Conservation (phyloP, 2,113 vertebrate species). For the Austrofundulus limnaeus region DNA sequence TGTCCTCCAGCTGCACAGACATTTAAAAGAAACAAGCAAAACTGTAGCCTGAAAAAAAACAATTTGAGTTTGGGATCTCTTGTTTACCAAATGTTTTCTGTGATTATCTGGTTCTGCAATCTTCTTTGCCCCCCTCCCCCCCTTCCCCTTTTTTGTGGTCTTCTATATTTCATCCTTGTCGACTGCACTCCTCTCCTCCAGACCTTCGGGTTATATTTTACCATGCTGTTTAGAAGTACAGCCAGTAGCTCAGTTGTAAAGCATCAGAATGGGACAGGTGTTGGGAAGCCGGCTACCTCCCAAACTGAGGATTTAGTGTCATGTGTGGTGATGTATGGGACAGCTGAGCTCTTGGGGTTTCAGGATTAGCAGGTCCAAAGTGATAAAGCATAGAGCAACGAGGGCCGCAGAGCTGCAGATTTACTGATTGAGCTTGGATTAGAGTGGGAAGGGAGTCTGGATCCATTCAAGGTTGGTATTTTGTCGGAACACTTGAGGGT, state of each 20-base stretch:
- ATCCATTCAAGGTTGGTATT: constrained; percentile 42
- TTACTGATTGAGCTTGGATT: constrained; percentile 36
- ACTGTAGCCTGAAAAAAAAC: constrained; percentile 16
- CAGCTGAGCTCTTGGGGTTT: constrained; percentile 46
- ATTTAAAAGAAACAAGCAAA: constrained; percentile 20
- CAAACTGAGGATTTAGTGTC: constrained; percentile 47
- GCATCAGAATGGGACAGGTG: constrained; percentile 55
- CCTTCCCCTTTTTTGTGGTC: constrained; percentile 2
- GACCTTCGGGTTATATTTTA: constrained; percentile 37
- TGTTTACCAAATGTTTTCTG: constrained; percentile 12
- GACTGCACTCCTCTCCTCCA: constrained; percentile 6
- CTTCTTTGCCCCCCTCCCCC: constrained; percentile 6
- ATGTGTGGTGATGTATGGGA: constrained; percentile 48
- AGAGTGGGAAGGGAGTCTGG: constrained; percentile 22
- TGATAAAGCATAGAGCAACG: constrained; percentile 46
- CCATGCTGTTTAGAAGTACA: constrained; percentile 29
- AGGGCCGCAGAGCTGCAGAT: constrained; percentile 34
- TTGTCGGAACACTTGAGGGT: constrained; percentile 23
- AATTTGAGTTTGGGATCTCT: constrained; percentile 14
- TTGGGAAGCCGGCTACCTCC: constrained; percentile 39
- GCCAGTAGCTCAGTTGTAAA: constrained; percentile 51
- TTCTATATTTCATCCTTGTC: background rate
- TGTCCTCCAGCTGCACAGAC: background rate
- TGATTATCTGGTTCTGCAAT: background rate
- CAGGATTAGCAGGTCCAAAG: constrained; percentile 53